Conservation (phyloP, 2,113 vertebrate species). For the Muntiacus muntjak region DNA sequence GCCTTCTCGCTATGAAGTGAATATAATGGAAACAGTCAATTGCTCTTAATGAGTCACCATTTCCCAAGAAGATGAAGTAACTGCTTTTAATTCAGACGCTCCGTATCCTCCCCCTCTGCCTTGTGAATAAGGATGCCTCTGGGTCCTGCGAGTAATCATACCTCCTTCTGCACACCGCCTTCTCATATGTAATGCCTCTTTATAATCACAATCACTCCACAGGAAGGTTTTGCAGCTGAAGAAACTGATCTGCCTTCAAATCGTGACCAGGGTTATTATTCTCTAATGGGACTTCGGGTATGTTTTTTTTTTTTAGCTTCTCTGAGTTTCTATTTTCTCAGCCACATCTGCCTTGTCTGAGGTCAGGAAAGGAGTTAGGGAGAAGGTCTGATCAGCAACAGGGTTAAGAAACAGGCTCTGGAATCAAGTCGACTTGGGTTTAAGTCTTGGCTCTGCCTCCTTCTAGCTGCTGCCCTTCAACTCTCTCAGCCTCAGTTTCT, state of each 20-base stretch:
- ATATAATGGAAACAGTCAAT: not conserved
- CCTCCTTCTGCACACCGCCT: not conserved
- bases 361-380: not conserved
- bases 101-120: not conserved
- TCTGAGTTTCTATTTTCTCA: not conserved
- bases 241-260: not conserved
- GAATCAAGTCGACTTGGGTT: not conserved
- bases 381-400: not conserved
- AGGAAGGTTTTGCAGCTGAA: not conserved
- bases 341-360: not conserved
- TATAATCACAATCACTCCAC: not conserved
- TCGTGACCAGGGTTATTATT: not conserved
- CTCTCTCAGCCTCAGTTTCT: not conserved
- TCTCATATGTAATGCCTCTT: not conserved
- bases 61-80: slow-evolving; percentile 37
- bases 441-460: not conserved
- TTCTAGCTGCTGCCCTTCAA: not conserved
- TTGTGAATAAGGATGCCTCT: not conserved
- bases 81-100: slow-evolving; percentile 35
- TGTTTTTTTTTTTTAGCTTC: not conserved
- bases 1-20: not conserved
- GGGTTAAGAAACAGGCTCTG: not conserved
- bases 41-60: slow-evolving; percentile 55
- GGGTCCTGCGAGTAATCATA: not conserved
- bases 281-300: not conserved